Conservation (phyloP, 2,113 vertebrate species). For the Sprattus sprattus region DNA sequence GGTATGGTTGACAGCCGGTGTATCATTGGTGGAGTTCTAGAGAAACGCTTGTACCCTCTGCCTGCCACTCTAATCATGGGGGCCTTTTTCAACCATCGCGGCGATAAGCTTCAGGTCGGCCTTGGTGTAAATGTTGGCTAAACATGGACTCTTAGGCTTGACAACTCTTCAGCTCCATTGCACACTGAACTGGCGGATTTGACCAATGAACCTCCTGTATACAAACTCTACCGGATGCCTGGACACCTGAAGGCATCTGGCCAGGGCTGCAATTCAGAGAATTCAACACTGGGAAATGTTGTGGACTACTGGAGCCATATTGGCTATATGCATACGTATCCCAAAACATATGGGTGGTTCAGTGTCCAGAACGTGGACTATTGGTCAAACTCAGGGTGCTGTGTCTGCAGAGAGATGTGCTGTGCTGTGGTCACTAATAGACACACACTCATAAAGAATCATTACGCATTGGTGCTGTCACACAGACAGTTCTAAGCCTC, state of each 20-base stretch:
- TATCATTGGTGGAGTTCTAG: constrained; percentile 89
- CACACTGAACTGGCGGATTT: not conserved
- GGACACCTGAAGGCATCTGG: not conserved
- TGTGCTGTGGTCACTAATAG: not conserved
- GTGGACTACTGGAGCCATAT: not conserved
- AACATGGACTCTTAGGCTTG: not conserved
- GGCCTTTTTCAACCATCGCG: constrained; percentile 92
- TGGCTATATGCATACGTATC: not conserved
- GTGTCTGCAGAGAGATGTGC: not conserved
- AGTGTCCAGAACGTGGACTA: not conserved
- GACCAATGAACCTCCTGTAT: not conserved
- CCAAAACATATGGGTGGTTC: not conserved
- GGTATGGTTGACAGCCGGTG: constrained; percentile 93
- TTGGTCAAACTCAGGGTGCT: not conserved
- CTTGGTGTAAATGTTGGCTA: constrained; percentile 89
- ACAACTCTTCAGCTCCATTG: not conserved
- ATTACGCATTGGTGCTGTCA: not conserved
- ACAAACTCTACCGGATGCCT: not conserved
- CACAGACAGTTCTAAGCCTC: not conserved
- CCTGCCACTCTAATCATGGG: constrained; percentile 91
- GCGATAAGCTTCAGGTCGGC: constrained; percentile 90
- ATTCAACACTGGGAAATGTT: not conserved
- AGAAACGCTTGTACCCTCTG: constrained; percentile 88
- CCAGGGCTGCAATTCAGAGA: not conserved
- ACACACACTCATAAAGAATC: not conserved